A percentile compares a stretch with the other conserved stretches of the same genome.
Evolutionary conservation across 2,888 invertebrate species (phyloP).

Genomic region (Clusia tigrina): DNA sequence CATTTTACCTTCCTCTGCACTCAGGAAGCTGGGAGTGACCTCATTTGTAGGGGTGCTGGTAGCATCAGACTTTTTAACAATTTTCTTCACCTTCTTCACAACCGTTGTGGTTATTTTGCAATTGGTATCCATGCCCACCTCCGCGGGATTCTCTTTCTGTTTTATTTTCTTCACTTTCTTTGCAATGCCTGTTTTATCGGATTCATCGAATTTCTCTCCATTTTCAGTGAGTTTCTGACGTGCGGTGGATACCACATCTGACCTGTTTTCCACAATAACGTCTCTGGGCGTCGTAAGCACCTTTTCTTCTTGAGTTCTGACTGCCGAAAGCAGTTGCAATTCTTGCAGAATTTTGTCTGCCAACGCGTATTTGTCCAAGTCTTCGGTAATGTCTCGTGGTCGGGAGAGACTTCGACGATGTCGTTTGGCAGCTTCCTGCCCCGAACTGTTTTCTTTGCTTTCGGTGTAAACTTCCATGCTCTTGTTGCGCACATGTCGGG

Average conservation of each 20-base stretch:
- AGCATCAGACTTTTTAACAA: slow-evolving; percentile 50
- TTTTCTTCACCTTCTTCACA: slow-evolving; percentile 55
- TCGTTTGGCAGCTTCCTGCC: slow-evolving; percentile 29
- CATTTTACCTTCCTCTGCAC: slow-evolving; percentile 25
- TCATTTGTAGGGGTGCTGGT: slow-evolving; percentile 33
- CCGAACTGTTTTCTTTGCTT: slow-evolving; percentile 13
- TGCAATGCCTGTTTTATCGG: slow-evolving; percentile 41
- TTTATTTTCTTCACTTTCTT: slow-evolving; percentile 54
- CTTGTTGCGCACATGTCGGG: slow-evolving; percentile 57
- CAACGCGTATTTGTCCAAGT: slow-evolving; percentile 53
- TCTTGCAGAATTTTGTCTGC: slow-evolving; percentile 62
- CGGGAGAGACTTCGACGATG: slow-evolving; percentile 50
- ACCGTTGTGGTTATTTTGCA: slow-evolving; percentile 31
- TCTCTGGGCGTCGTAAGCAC: slow-evolving; percentile 27
- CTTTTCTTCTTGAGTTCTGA: slow-evolving; percentile 48
- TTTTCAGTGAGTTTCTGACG: neutral
- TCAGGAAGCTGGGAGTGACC: slow-evolving; percentile 23
- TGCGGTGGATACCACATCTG: slow-evolving; percentile 21
- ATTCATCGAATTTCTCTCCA: slow-evolving; percentile 20
- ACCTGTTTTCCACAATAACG: slow-evolving; percentile 23
- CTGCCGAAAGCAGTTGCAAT: slow-evolving; percentile 57
- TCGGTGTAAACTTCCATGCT: slow-evolving; percentile 57
- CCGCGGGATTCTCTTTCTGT: slow-evolving; percentile 48
- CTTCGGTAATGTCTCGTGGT: slow-evolving; percentile 43
- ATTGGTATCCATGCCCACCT: slow-evolving; percentile 35